Conservation (phyloP, 2,888 invertebrate genomes). For the Hofmannophila pseudospretella region DNA sequence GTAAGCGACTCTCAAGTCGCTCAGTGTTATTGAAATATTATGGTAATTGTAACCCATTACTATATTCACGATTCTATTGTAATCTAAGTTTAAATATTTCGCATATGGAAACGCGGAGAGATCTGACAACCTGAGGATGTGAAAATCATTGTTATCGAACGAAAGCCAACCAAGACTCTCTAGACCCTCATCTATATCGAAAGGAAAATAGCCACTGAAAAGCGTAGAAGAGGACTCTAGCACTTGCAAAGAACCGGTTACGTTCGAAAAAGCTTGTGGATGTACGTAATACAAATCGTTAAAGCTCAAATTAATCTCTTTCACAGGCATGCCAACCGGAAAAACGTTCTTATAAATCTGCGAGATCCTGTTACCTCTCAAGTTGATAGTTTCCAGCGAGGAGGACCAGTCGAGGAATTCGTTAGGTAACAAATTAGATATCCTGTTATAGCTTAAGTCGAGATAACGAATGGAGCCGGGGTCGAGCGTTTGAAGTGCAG, state of each 20-base stretch:
- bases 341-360: slow-evolving; percentile 84
- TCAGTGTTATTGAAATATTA: slow-evolving; percentile 83
- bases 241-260: slow-evolving; percentile 86
- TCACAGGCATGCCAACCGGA: slow-evolving; percentile 84
- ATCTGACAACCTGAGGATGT: slow-evolving; percentile 83
- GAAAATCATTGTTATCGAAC: slow-evolving; percentile 92
- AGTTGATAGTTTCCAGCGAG: slow-evolving; percentile 86
- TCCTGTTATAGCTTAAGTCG: slow-evolving; percentile 92
- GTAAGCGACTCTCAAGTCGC: slow-evolving; percentile 88
- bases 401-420: slow-evolving; percentile 89
- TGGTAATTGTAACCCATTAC: slow-evolving; percentile 83
- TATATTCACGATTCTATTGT: slow-evolving; percentile 86
- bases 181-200: slow-evolving; percentile 85
- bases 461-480: slow-evolving; percentile 86
- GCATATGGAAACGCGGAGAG: slow-evolving; percentile 83
- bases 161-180: slow-evolving; percentile 89
- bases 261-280: slow-evolving; percentile 86
- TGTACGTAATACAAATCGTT: slow-evolving; percentile 92
- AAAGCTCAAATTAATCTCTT: slow-evolving; percentile 93
- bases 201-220: slow-evolving; percentile 87
- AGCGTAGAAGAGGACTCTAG: slow-evolving; percentile 92
- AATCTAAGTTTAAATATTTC: slow-evolving; percentile 91
- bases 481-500: slow-evolving; percentile 83
- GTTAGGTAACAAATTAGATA: slow-evolving; percentile 85
- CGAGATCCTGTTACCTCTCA: slow-evolving; percentile 90